Percentiles rank a stretch among this genome's conserved stretches.
These are phyloP conservation scores for Temnopleurus reevesii DNA, from an alignment of 53 echinoderm and acorn worm genomes.

Conservation along the genomic window DNA sequence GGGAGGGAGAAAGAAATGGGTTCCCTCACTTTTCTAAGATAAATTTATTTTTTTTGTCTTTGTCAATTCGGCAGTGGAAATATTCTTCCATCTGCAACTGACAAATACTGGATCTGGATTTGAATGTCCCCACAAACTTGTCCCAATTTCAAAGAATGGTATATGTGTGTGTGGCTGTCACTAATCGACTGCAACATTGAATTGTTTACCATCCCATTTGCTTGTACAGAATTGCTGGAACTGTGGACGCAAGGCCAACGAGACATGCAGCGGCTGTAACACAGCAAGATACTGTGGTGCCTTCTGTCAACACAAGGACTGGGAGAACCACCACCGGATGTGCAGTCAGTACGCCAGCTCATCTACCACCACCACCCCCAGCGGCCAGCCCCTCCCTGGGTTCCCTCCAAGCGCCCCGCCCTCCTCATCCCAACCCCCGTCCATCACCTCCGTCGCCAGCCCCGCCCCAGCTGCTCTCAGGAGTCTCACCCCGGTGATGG, in stretches of 20 bases:
- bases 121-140: too few species aligned
- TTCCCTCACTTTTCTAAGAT: too few species aligned
- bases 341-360: slow-evolving; percentile 82
- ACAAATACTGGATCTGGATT: too few species aligned
- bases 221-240: slow-evolving; percentile 92
- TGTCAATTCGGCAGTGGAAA: too few species aligned
- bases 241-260: slow-evolving; percentile 98
- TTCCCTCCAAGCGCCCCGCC: background rate
- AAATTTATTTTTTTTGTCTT: too few species aligned
- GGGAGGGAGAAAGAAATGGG: too few species aligned
- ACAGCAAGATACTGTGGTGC: slow-evolving; percentile 96
- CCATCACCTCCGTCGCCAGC: background rate
- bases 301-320: slow-evolving; percentile 98
- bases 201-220: too few species aligned
- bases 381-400: slow-evolving; percentile 36
- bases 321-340: slow-evolving; percentile 97
- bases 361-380: background rate
- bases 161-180: too few species aligned
- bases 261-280: slow-evolving; percentile 99
- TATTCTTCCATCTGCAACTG: too few species aligned
- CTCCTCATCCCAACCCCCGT: background rate
- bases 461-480: slow-evolving; percentile 29
- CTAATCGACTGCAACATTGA: too few species aligned
- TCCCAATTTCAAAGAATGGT: too few species aligned
- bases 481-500: slow-evolving; percentile 31